These are phyloP conservation scores for Alectura lathami DNA, from an alignment of 2,113 vertebrate genomes.

Conservation along the genomic window DNA sequence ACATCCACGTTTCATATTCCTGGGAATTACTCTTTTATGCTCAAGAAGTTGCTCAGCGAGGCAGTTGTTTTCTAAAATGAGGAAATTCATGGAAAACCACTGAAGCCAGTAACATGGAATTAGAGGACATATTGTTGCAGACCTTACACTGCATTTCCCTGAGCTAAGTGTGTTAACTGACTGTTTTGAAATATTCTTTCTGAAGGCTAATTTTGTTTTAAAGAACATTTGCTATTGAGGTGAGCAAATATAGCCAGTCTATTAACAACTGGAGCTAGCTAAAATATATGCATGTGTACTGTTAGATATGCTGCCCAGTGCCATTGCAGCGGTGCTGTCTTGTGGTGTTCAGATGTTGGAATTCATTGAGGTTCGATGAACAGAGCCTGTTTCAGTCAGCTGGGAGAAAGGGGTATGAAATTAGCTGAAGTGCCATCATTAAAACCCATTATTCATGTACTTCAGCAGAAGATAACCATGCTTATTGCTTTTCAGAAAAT, in stretches of 20 bases:
- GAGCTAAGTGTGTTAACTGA: background rate
- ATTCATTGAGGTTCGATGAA: background rate
- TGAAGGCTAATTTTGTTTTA: slow-evolving; percentile 11
- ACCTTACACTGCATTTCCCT: background rate
- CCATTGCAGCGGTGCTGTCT: background rate
- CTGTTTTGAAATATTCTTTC: slow-evolving; percentile 3
- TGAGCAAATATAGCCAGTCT: background rate
- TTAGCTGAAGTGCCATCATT: slow-evolving; percentile 40
- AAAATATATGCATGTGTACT: background rate
- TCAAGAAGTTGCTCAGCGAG: background rate
- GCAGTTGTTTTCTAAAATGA: background rate
- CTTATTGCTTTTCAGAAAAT: slow-evolving; percentile 15
- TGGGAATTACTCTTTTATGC: background rate
- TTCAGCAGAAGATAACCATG: background rate
- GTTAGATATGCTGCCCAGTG: background rate
- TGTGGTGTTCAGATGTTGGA: background rate
- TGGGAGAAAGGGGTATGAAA: background rate
- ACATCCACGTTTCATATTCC: background rate
- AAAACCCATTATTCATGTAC: slow-evolving; percentile 11
- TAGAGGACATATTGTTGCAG: background rate
- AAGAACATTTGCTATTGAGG: background rate
- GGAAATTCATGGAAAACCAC: background rate
- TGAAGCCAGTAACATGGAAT: background rate
- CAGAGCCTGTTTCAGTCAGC: background rate
- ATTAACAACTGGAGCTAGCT: background rate